These are phyloP conservation scores for Takifugu bimaculatus DNA, from an alignment of 2,113 vertebrate genomes.

Conservation along the genomic window DNA sequence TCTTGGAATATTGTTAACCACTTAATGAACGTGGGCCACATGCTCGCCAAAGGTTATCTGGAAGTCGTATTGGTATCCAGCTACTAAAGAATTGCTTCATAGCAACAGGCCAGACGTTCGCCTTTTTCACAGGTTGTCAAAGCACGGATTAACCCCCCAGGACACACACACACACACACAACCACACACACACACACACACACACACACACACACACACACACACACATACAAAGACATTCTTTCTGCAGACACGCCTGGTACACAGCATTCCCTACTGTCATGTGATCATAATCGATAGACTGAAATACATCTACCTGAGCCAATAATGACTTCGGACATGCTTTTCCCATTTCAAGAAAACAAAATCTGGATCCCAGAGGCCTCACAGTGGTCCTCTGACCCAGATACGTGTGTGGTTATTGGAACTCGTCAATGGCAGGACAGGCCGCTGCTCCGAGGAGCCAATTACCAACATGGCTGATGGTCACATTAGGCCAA, in stretches of 20 bases:
- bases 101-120: neutral
- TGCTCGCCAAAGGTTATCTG: conserved; percentile 14
- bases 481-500: conserved; percentile 44
- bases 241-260: too few species aligned
- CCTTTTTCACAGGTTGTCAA: neutral
- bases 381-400: conserved; percentile 31
- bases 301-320: conserved; percentile 17
- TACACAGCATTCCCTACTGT: too few species aligned
- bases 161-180: neutral
- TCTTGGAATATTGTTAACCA: conserved; percentile 19
- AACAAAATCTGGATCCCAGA: conserved; percentile 24
- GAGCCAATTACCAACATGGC: conserved; percentile 30
- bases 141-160: neutral
- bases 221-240: too few species aligned
- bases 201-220: too few species aligned
- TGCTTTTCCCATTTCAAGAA: conserved; percentile 34
- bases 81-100: conserved; percentile 6
- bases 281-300: neutral
- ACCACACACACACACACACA: too few species aligned
- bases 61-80: conserved; percentile 14
- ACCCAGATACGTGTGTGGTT: conserved; percentile 42
- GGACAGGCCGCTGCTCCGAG: conserved; percentile 32
- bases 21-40: conserved; percentile 10
- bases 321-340: conserved; percentile 43
- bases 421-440: conserved; percentile 38